Conservation (phyloP, 2,797 vertebrate species). For the Phoeniculus purpureus region DNA sequence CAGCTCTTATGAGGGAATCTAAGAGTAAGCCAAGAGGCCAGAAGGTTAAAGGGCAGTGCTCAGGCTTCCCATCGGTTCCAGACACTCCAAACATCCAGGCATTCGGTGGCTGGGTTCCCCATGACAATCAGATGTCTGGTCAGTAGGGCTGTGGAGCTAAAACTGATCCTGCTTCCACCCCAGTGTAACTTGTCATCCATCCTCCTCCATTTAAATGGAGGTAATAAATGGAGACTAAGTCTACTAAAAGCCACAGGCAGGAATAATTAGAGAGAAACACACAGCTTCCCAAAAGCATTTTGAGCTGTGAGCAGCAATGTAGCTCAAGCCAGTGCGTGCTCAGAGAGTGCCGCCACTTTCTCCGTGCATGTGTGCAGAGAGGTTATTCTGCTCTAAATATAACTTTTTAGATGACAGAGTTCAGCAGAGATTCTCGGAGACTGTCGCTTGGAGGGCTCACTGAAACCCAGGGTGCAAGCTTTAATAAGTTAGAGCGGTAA, state of each 20-base stretch:
- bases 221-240: not conserved
- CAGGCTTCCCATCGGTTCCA: conserved; percentile 35
- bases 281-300: not conserved
- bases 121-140: conserved; percentile 42
- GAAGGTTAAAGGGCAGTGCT: conserved; percentile 57
- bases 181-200: not conserved
- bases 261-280: not conserved
- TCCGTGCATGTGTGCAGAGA: not conserved
- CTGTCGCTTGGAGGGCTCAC: not conserved
- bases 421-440: not conserved
- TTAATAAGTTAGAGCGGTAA: not conserved
- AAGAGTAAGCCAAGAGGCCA: conserved; percentile 52
- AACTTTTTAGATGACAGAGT: not conserved
- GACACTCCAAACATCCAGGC: conserved; percentile 12
- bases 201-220: not conserved
- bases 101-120: conserved; percentile 33
- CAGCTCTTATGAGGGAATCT: conserved; percentile 28
- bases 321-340: not conserved
- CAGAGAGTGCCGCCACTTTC: not conserved
- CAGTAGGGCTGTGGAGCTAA: not conserved
- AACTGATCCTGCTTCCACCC: not conserved
- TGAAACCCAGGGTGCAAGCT: not conserved
- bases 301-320: not conserved
- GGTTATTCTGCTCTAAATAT: not conserved
- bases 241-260: not conserved